Evolutionary conservation across 2,797 vertebrate species (phyloP).

Genomic region (Buphagus erythrorhynchus): DNA sequence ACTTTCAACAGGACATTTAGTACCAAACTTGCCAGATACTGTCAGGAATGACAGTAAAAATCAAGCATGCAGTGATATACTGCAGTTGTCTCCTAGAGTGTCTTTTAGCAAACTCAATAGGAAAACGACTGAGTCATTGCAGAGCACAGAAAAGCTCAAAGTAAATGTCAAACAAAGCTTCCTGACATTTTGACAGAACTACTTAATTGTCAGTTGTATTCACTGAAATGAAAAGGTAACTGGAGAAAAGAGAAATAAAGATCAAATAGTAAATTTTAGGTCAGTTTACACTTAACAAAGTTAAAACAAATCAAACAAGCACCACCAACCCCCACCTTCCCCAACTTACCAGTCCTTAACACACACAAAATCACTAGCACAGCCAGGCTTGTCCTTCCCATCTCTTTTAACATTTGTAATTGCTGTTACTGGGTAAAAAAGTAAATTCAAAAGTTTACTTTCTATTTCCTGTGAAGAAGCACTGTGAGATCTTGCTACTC

Average conservation of each 20-base stretch:
- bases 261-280: not conserved
- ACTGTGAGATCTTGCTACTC: not conserved
- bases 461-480: not conserved
- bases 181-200: not conserved
- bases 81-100: not conserved
- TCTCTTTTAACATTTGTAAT: not conserved
- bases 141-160: not conserved
- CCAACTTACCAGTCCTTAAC: slow-evolving; percentile 71
- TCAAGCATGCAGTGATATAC: not conserved
- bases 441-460: not conserved
- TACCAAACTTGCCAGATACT: not conserved
- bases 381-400: slow-evolving; percentile 18
- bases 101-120: not conserved
- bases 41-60: not conserved
- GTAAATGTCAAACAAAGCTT: not conserved
- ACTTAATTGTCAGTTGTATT: not conserved
- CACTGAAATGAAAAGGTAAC: not conserved
- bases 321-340: not conserved
- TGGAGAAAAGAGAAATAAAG: not conserved
- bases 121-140: not conserved
- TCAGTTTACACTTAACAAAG: not conserved
- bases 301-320: not conserved
- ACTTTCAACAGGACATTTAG: not conserved
- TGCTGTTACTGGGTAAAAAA: not conserved
- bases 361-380: not conserved